phyloP scores from a whole-genome alignment of 1,140 invertebrate species.

The Trissolcus basalis region DNA sequence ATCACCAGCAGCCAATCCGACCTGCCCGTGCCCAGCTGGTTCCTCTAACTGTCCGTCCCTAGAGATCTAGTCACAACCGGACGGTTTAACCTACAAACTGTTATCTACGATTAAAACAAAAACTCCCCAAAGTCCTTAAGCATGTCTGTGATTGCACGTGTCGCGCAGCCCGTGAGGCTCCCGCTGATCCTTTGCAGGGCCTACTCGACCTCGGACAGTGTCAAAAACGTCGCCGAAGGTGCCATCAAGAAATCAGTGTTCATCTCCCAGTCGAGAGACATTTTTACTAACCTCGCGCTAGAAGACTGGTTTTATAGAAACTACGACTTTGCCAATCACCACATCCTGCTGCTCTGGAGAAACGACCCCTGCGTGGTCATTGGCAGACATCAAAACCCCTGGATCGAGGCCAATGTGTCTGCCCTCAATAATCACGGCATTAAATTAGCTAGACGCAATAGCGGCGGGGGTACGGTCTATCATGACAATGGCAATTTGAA shows the following conservation, averaged over 20 bases:
- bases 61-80: too few relatives aligned
- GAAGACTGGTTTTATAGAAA: slow-evolving; percentile 96
- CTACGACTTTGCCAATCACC: slow-evolving; percentile 86
- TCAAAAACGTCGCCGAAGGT: slow-evolving; percentile 66
- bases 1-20: slow-evolving; percentile 85
- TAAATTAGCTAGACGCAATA: slow-evolving; percentile 89
- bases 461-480: slow-evolving; percentile 97
- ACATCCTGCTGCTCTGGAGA: slow-evolving; percentile 91
- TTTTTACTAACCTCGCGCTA: slow-evolving; percentile 93
- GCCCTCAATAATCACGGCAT: slow-evolving; percentile 80
- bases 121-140: neutral
- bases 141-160: slow-evolving; percentile 63
- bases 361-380: slow-evolving; percentile 96
- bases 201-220: slow-evolving; percentile 2
- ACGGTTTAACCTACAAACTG: too few relatives aligned
- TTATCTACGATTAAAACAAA: too few relatives aligned
- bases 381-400: slow-evolving; percentile 97
- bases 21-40: slow-evolving; percentile 51
- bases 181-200: too few relatives aligned
- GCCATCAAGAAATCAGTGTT: slow-evolving; percentile 88
- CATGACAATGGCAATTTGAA: slow-evolving; percentile 97
- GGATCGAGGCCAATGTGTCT: slow-evolving; percentile 90
- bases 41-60: slow-evolving; percentile 51
- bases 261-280: slow-evolving; percentile 92
- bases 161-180: slow-evolving; percentile 3